phyloP scores from a whole-genome alignment of 2,888 invertebrate genomes.

The Barypeithes pellucidus region DNA sequence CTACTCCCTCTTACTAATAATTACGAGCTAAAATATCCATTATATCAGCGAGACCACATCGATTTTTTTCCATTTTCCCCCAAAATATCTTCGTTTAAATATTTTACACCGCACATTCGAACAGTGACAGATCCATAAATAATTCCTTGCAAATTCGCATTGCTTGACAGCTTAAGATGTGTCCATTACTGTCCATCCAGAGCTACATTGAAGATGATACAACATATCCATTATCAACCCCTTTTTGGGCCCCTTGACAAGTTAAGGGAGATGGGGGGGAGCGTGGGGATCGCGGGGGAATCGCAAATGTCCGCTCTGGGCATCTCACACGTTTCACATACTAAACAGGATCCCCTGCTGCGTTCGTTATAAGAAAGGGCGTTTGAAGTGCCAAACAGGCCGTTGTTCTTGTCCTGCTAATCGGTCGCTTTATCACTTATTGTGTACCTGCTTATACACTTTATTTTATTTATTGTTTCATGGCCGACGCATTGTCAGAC shows the following conservation, averaged over 20 bases:
- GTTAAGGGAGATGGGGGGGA: conserved; percentile 51
- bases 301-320: conserved; percentile 68
- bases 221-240: conserved; percentile 69
- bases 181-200: conserved; percentile 53
- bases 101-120: conserved; percentile 34
- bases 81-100: conserved; percentile 41
- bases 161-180: conserved; percentile 53
- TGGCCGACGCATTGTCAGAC: too few relatives aligned
- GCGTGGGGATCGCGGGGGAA: conserved; percentile 60
- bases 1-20: background rate
- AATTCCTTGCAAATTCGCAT: conserved; percentile 48
- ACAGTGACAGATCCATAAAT: conserved; percentile 50
- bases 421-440: too few relatives aligned
- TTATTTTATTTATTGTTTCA: too few relatives aligned
- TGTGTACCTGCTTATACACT: too few relatives aligned
- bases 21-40: background rate
- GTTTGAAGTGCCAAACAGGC: conserved; percentile 1
- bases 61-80: conserved; percentile 11
- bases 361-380: conserved; percentile 51
- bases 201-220: conserved; percentile 65
- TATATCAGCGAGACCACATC: background rate
- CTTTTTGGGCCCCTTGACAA: conserved; percentile 57
- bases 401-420: background rate
- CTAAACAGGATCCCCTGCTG: conserved; percentile 66
- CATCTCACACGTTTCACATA: conserved; percentile 70